Evolutionary conservation across 2,888 invertebrate species (phyloP), one percentile per base, ranked within the genome.

Genomic region (Drosophila quinaria): DNA sequence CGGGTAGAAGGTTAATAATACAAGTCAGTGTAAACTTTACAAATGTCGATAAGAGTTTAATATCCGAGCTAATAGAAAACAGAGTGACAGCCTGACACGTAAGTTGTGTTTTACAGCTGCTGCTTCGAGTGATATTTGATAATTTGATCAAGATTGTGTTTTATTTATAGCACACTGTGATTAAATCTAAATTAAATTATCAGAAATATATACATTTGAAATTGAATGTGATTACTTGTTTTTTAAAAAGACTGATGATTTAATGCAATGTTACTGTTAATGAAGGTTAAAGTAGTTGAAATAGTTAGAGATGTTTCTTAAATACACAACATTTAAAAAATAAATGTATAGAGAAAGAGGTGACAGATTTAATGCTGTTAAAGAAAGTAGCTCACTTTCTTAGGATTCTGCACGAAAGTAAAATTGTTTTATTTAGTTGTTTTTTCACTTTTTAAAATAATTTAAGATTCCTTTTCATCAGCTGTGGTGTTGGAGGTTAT

Each of bases 51-150:
- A 58, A 44, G 17, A 35, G 25, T 25, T 31, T 0, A 35, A 54
- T 33, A 58, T 58, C 17, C 13, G n/a, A 39, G 19, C 19, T 11
- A 39, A 17, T 9, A 44, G n/a, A n/a, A 33, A 46, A 44, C 19
- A 17, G 17, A 37, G 13, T 44, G 59, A 56, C 42, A 19, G 44
- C 37, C 13, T 44, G 55, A 49, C 35, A 39, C 29, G 60, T 70
- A 52, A 54, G 2, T n/a, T 39, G 47, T 49, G 62, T 4, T 33
- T 39, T 64, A 9, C 41, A 54, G n/a, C 52, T 64, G 65, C 35
- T 66, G 65, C 10, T 60, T 61, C 55, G 56, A 72, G 72, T 71
- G 51, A 49, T 47, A 39, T 56, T 47, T 75, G 56, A 61, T 60
- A 61, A 61, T 55, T 33, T 52, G n/a, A 44, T 44, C 44, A 42